Conservation (phyloP, 2,113 vertebrate genomes). For the Rhea americana region DNA sequence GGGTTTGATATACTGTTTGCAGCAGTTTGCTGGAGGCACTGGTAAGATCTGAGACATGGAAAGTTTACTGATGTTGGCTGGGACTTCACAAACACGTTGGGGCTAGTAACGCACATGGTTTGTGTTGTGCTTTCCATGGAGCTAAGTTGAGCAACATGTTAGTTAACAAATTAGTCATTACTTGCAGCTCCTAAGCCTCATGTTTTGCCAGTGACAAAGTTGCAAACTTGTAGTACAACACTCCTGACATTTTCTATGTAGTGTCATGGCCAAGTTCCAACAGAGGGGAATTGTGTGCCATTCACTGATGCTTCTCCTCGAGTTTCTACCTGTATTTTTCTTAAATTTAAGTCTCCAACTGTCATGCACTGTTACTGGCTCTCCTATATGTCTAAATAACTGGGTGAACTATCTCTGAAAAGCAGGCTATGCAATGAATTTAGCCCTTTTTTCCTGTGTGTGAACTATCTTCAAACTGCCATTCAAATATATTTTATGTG, state of each 20-base stretch:
- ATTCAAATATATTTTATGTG: not conserved
- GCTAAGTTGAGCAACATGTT: slow-evolving; percentile 32
- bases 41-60: not conserved
- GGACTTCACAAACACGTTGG: not conserved
- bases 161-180: slow-evolving; percentile 26
- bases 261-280: slow-evolving; percentile 31
- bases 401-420: slow-evolving; percentile 30
- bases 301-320: not conserved
- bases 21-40: slow-evolving; percentile 23
- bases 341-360: not conserved
- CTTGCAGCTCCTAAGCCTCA: not conserved
- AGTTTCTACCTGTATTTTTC: slow-evolving; percentile 5
- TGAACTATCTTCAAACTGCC: not conserved
- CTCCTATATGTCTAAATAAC: slow-evolving; percentile 1
- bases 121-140: slow-evolving; percentile 23
- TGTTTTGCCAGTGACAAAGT: slow-evolving; percentile 19
- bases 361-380: slow-evolving; percentile 9
- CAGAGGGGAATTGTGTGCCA: not conserved
- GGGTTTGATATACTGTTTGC: not conserved
- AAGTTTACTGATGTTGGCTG: not conserved
- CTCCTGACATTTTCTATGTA: not conserved
- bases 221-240: not conserved
- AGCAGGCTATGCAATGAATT: not conserved
- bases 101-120: not conserved
- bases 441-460: not conserved